Evolutionary conservation across 2,113 vertebrate species (phyloP), one percentile per base, ranked within the genome.

Genomic region (Procapra przewalskii): DNA sequence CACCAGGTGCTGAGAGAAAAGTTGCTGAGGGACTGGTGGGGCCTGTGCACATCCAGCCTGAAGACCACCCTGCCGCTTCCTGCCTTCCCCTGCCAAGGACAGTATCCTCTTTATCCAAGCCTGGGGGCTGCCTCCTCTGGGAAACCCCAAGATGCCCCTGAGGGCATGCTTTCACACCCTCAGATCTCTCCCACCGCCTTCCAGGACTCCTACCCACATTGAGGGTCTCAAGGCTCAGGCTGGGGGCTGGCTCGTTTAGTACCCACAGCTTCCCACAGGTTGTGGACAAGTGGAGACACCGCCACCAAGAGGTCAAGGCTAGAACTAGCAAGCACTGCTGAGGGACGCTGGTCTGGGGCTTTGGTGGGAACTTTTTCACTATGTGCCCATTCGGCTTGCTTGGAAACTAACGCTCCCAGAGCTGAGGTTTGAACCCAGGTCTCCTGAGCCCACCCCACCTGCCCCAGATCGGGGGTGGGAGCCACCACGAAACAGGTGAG

Each of bases 381-480:
- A 0, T 6, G 13, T 6, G 0, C 45, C 23, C 14, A 0, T 27
- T 52, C 25, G 23, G 11, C 60, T 48, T 7, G 5, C 15, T 8
- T 40, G 54, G 16, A 89, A 67, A 33, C 85, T 11, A 50, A 54
- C 48, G 31, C 55, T 52, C 21, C 17, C 48, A 85, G 82, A 64
- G 15, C 29, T 75, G 6, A 86, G 59, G 27, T 29, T 40, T 55
- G 11, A 86, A 13, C 3, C 16, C 6, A 23, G 13, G 29, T 81
- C 10, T 29, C 45, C 52, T 17, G 17, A 36, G 29, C n/a, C 62
- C n/a, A 59, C 31, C 13, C 27, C 12, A 10, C 40, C 80, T 10
- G 5, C 36, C 4, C 3, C 2, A 45, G 25, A 6, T 15, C 5
- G 45, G 33, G 54, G 31, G 80, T 27, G 40, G 50, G 85, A 83